Evolutionary conservation across 2,113 vertebrate species (phyloP).

Genomic region (Mustelus asterias): DNA sequence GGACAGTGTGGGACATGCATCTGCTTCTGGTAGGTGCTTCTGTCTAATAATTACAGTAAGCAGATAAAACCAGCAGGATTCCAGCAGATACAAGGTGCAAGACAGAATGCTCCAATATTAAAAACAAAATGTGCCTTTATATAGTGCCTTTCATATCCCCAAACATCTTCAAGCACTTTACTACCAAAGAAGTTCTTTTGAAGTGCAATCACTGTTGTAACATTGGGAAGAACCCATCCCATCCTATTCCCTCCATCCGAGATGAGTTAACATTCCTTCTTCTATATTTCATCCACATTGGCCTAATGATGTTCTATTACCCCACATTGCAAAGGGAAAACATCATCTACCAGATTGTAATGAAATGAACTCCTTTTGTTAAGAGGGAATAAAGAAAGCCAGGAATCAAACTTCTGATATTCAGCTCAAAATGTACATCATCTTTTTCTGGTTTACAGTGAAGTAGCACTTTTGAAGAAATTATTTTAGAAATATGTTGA

Average conservation of each 20-base stretch:
- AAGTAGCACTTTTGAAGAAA: constrained; percentile 45
- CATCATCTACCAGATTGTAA: neutral
- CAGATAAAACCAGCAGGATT: neutral
- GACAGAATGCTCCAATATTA: neutral
- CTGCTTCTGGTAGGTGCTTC: neutral
- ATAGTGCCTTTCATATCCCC: neutral
- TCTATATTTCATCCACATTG: neutral
- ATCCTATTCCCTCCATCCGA: neutral
- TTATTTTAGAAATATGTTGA: constrained; percentile 44
- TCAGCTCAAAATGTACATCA: neutral
- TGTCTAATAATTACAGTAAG: neutral
- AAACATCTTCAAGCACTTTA: neutral
- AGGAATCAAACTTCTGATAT: neutral
- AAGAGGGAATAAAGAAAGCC: neutral
- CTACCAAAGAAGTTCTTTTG: neutral
- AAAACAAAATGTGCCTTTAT: neutral
- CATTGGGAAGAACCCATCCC: neutral
- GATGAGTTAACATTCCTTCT: constrained; percentile 1
- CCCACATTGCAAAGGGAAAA: neutral
- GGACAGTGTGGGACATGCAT: neutral
- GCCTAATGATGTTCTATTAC: neutral
- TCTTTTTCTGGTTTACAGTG: constrained; percentile 45
- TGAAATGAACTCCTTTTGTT: neutral
- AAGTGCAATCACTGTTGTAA: neutral
- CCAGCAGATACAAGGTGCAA: neutral